These are phyloP conservation scores for Drosophila biarmipes DNA, from an alignment of 1,140 invertebrate genomes.

Conservation along the genomic window DNA sequence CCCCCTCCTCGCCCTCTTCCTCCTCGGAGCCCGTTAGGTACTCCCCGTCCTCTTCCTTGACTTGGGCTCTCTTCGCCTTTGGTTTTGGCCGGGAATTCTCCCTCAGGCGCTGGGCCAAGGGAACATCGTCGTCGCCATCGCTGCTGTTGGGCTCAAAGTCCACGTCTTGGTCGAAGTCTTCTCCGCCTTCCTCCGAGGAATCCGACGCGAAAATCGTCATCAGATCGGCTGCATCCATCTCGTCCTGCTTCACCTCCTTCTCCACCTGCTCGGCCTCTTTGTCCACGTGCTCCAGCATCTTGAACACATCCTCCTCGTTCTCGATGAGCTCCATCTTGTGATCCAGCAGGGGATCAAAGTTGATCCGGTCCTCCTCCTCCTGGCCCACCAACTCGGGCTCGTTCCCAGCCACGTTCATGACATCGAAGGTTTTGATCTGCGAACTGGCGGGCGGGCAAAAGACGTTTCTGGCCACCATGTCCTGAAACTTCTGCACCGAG, in stretches of 20 bases:
- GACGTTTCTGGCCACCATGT: constrained; percentile 65
- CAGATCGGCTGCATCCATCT: constrained; percentile 28
- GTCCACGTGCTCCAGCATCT: constrained; percentile 79
- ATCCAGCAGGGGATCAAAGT: constrained; percentile 78
- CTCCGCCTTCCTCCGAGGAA: constrained; percentile 32
- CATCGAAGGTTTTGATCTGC: constrained; percentile 60
- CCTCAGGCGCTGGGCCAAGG: constrained; percentile 64
- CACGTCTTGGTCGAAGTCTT: constrained; percentile 44
- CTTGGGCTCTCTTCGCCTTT: background rate
- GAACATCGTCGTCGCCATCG: constrained; percentile 71
- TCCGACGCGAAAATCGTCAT: constrained; percentile 41
- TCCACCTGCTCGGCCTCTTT: constrained; percentile 71
- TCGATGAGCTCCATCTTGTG: constrained; percentile 80
- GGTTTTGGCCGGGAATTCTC: constrained; percentile 4
- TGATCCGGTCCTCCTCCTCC: constrained; percentile 76
- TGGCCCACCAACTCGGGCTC: constrained; percentile 40
- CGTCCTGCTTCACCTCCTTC: constrained; percentile 48
- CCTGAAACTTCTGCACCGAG: constrained; percentile 71
- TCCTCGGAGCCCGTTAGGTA: constrained; percentile 13
- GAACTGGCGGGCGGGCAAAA: constrained; percentile 23
- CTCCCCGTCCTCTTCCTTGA: constrained; percentile 21
- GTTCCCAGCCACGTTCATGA: constrained; percentile 49
- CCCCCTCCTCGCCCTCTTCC: constrained; percentile 30
- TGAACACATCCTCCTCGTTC: constrained; percentile 80
- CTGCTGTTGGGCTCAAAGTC: constrained; percentile 62